phyloP scores from a whole-genome alignment of 2,797 vertebrate species.

The Peromyscus melanophrys region DNA sequence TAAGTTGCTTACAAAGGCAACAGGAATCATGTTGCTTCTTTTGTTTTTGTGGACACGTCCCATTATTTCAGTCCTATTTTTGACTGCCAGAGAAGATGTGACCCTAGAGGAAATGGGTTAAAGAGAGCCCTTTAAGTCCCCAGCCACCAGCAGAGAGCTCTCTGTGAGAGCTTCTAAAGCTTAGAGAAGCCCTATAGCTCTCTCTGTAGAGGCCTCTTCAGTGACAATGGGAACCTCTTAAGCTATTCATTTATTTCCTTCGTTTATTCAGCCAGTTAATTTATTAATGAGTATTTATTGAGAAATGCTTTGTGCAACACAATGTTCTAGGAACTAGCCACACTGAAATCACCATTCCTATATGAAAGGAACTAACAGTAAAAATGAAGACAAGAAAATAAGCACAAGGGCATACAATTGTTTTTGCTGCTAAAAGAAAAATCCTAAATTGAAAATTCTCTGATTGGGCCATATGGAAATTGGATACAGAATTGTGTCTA shows the following conservation, averaged over 20 bases:
- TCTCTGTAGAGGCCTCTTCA: conserved; percentile 22
- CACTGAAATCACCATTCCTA: not conserved
- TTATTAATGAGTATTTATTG: conserved; percentile 42
- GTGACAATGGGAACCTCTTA: conserved; percentile 3
- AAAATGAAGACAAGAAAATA: conserved; percentile 57
- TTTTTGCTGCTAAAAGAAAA: not conserved
- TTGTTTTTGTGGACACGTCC: conserved; percentile 50
- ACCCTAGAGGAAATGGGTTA: conserved; percentile 55
- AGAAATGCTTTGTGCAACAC: conserved; percentile 30
- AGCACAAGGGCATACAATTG: not conserved
- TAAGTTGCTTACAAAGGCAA: conserved; percentile 60
- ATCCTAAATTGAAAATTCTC: not conserved
- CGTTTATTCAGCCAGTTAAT: not conserved
- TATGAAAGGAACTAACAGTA: not conserved
- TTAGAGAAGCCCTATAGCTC: conserved; percentile 31
- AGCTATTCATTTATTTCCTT: conserved; percentile 42
- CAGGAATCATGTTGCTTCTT: conserved; percentile 58
- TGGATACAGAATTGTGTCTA: not conserved
- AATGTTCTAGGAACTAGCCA: conserved; percentile 54
- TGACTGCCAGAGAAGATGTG: conserved; percentile 58
- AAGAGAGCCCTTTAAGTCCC: conserved; percentile 48
- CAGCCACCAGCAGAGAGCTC: not conserved
- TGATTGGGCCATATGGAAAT: not conserved
- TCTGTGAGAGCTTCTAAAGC: conserved; percentile 46
- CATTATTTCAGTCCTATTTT: conserved; percentile 64